Base-by-base conservation (phyloP, 2,888 invertebrate genomes). In the Cloeon dipterum region DNA sequence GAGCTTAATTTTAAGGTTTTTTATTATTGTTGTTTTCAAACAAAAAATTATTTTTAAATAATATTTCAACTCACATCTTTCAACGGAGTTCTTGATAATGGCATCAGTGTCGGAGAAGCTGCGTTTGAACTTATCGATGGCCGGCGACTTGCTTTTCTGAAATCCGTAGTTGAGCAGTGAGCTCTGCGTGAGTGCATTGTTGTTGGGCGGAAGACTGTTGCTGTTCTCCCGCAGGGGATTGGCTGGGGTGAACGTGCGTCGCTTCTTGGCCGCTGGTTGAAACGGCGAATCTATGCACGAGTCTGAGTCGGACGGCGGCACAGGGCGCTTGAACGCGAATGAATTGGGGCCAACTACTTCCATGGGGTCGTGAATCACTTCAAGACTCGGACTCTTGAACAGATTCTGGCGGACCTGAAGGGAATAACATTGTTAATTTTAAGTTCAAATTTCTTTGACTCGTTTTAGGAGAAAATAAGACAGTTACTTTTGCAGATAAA, bases 101-200 rank as follows among this genome's bases (percentile, higher is more conserved):
- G 76, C 73, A 50, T 83, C 83, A 34, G 76, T 78, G 43, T 82
- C 79, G 0, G 83, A 83, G 45, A 70, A 63, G 18, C 73, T 71
- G 35, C 78, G 57, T 44, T 70, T 63, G 37, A 73, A 14, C 5
- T 14, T 14, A 16, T 16, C 16, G 11, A 11, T 48, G 2, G 59
- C 49, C 0, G 66, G 62, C 41, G 64, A 39, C 21, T 41, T 40
- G 20, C 25, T 5, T 14, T 16, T n/a, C 29, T 29, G 29, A 29
- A 29, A 29, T n/a, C 29, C 29, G 29, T 29, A 29, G 14, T 29
- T 29, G n/a, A 29, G 29, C 11, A 29, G n/a, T 29, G 29, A 29
- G 29, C 29, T 29, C 16, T 29, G 29, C n/a, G 29, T 29, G 10
- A 29, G 29, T n/a, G 29, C 17, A 29, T 41, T 43, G 39, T 41